phyloP scores from a whole-genome alignment of 2,113 vertebrate species.

The Pithys albifrons region DNA sequence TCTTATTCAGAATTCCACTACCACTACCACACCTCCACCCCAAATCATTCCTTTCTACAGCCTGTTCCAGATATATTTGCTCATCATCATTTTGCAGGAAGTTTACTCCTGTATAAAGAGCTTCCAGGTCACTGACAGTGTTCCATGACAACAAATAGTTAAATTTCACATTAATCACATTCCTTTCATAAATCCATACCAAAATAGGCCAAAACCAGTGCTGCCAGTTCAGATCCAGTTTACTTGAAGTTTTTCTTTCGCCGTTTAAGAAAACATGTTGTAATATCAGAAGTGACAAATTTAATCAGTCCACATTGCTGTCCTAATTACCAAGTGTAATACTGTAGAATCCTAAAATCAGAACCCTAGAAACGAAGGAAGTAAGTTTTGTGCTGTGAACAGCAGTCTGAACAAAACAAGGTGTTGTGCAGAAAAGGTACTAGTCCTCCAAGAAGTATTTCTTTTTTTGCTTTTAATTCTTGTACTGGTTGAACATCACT shows the following conservation, averaged over 20 bases:
- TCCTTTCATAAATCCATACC: neutral
- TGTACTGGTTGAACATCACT: slow-evolving; percentile 40
- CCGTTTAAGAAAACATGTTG: neutral
- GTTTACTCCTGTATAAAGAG: neutral
- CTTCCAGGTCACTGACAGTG: neutral
- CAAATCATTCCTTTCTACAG: neutral
- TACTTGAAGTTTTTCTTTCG: neutral
- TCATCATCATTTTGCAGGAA: neutral
- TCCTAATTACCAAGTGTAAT: neutral
- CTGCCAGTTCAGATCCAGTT: slow-evolving; percentile 10
- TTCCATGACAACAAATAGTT: neutral
- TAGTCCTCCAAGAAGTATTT: slow-evolving; percentile 20
- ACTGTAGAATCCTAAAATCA: neutral
- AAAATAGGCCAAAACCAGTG: neutral
- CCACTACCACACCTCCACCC: neutral
- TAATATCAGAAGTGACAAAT: neutral
- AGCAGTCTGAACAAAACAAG: neutral
- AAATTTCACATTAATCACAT: neutral
- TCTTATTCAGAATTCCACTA: neutral
- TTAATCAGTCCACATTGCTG: neutral
- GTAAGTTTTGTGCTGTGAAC: neutral
- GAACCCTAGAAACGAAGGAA: neutral
- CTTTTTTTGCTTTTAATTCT: slow-evolving; percentile 29
- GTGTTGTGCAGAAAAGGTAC: neutral
- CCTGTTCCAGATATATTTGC: neutral